Evolutionary conservation across 2,113 vertebrate species (phyloP).

Genomic region (Petromus typicus): DNA sequence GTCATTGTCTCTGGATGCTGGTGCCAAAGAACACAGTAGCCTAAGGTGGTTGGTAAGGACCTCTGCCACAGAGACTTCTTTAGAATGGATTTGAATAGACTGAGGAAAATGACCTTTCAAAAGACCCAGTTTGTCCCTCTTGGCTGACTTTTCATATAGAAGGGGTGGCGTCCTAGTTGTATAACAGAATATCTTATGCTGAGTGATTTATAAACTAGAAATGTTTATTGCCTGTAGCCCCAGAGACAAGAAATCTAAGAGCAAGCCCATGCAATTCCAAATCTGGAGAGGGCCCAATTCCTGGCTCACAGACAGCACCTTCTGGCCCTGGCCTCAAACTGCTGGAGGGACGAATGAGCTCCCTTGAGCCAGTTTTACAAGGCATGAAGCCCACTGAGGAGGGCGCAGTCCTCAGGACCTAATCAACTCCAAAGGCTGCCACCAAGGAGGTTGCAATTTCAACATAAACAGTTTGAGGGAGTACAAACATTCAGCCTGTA

Average conservation of each 20-base stretch:
- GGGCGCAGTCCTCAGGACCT: not conserved
- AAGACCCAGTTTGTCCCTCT: not conserved
- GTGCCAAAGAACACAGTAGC: slow-evolving; percentile 20
- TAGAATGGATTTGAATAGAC: not conserved
- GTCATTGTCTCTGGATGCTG: not conserved
- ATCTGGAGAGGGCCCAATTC: not conserved
- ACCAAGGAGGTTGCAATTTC: not conserved
- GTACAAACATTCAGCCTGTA: not conserved
- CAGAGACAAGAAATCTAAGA: not conserved
- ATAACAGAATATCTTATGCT: not conserved
- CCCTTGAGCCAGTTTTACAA: not conserved
- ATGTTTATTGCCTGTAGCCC: not conserved
- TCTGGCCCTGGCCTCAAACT: not conserved
- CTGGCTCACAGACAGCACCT: not conserved
- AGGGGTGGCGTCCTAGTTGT: not conserved
- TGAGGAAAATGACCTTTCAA: not conserved
- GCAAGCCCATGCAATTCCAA: not conserved
- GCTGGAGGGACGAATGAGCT: not conserved
- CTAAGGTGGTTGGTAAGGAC: not conserved
- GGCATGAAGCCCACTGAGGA: not conserved
- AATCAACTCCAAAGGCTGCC: not conserved
- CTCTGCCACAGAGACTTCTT: slow-evolving; percentile 21
- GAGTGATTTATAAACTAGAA: not conserved
- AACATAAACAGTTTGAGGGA: not conserved
- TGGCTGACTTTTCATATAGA: not conserved